Evolutionary conservation across 2,888 invertebrate genomes (phyloP).

Genomic region (Calliphora vomitoria): DNA sequence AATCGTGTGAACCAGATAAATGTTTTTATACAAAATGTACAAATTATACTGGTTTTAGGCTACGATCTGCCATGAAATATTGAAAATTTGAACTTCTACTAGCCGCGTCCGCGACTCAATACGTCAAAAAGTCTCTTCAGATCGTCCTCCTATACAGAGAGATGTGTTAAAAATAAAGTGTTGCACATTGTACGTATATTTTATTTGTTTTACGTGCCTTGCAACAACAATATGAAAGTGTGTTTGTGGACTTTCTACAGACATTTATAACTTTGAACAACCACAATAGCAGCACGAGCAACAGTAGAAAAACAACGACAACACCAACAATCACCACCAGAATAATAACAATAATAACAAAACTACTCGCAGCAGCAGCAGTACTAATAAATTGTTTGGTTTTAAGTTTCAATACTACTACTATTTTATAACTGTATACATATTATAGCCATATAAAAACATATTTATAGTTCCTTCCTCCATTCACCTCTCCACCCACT

Average conservation of each 20-base stretch:
- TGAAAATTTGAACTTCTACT: too few relatives aligned
- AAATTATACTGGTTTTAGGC: too few relatives aligned
- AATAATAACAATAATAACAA: slow-evolving; percentile 36
- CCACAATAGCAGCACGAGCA: slow-evolving; percentile 32
- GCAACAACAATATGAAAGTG: slow-evolving; percentile 41
- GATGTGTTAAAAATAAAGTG: slow-evolving; percentile 59
- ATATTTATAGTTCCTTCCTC: not conserved
- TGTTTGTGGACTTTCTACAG: slow-evolving; percentile 17
- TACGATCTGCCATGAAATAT: too few relatives aligned
- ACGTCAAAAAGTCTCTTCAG: not conserved
- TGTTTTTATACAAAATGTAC: too few relatives aligned
- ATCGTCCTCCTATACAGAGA: not conserved
- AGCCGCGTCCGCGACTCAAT: too few relatives aligned
- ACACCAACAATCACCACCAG: slow-evolving; percentile 15
- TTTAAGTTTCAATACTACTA: slow-evolving; percentile 67
- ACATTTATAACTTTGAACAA: slow-evolving; percentile 43
- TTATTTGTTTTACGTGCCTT: slow-evolving; percentile 67
- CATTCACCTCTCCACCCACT: not conserved
- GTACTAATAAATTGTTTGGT: slow-evolving; percentile 70
- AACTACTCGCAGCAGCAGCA: not conserved
- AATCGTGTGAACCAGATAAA: too few relatives aligned
- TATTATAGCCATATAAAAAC: slow-evolving; percentile 35
- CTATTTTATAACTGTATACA: slow-evolving; percentile 57
- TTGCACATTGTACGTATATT: slow-evolving; percentile 56
- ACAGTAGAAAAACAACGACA: slow-evolving; percentile 21